Percentiles rank a stretch among this genome's conserved stretches.
Conservation (phyloP, 1,140 invertebrate species). For the Neodiprion virginianus region DNA sequence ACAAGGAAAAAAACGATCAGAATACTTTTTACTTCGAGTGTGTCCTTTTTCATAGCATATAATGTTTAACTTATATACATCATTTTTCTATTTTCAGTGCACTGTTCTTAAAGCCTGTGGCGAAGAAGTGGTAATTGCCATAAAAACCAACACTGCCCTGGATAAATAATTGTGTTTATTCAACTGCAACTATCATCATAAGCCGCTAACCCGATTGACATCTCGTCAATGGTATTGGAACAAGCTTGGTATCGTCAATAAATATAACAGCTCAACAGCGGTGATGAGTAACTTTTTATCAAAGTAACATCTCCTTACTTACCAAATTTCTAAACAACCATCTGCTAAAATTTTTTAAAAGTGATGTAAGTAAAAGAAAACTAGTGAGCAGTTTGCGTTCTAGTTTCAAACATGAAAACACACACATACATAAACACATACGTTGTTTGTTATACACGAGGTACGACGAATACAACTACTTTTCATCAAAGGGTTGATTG, state of each 20-base stretch:
- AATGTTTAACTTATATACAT: conserved; percentile 11
- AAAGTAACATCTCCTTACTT: conserved; percentile 50
- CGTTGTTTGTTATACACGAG: conserved; percentile 59
- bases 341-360: conserved; percentile 22
- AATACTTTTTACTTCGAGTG: no score
- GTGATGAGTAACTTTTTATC: conserved; percentile 35
- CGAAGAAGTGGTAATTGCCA: conserved; percentile 92
- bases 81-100: conserved; percentile 69
- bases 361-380: conserved; percentile 49
- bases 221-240: conserved; percentile 51
- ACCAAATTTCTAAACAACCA: conserved; percentile 41
- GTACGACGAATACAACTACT: conserved; percentile 51
- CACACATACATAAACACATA: conserved; percentile 41
- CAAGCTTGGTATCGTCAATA: neutral
- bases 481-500: conserved; percentile 56
- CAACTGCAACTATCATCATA: conserved; percentile 51
- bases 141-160: conserved; percentile 91
- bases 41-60: neutral
- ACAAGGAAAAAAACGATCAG: no score
- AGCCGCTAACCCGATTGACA: conserved; percentile 59
- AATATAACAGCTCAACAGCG: neutral
- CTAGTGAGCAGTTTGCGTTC: conserved; percentile 46
- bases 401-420: conserved; percentile 39
- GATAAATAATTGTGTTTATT: conserved; percentile 81
- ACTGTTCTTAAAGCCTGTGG: conserved; percentile 91